phyloP scores from a whole-genome alignment of 2,888 invertebrate species.

The Leptothorax acervorum region DNA sequence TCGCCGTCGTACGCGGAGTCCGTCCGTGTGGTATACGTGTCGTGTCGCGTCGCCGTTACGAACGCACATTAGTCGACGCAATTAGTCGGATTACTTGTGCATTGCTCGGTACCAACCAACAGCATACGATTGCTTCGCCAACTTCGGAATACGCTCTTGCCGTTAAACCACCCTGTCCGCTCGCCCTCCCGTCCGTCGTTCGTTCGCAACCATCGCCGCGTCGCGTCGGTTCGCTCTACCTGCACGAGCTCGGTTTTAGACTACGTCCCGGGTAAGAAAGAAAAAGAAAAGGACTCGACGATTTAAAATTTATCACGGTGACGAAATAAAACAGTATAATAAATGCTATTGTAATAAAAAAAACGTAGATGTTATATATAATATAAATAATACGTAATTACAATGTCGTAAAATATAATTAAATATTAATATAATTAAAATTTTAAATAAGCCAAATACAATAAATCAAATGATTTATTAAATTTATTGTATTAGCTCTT shows the following conservation, averaged over 20 bases:
- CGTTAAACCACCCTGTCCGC: conserved; percentile 33
- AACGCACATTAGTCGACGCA: conserved; percentile 9
- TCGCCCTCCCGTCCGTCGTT: not conserved
- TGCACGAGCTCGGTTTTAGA: not conserved
- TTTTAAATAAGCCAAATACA: not conserved
- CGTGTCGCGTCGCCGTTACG: conserved; percentile 6
- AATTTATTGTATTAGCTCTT: not conserved
- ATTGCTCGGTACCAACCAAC: conserved; percentile 11
- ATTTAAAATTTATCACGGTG: not conserved
- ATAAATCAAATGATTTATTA: not conserved
- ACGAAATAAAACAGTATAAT: not conserved
- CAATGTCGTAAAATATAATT: not conserved
- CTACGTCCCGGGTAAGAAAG: not conserved
- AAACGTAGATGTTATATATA: not conserved
- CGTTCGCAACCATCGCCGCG: not conserved
- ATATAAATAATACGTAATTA: not conserved
- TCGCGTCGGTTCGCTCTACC: not conserved
- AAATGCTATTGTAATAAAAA: not conserved
- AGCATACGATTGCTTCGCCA: conserved; percentile 3
- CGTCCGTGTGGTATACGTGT: not conserved
- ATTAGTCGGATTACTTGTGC: conserved; percentile 29
- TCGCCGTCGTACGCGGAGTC: conserved; percentile 42
- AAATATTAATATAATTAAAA: not conserved
- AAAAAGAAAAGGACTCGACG: not conserved
- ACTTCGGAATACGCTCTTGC: conserved; percentile 15